Evolutionary conservation across 2,113 vertebrate genomes (phyloP), one percentile per base, ranked within the genome.

Genomic region (Rhinolophus ferrumequinum): DNA sequence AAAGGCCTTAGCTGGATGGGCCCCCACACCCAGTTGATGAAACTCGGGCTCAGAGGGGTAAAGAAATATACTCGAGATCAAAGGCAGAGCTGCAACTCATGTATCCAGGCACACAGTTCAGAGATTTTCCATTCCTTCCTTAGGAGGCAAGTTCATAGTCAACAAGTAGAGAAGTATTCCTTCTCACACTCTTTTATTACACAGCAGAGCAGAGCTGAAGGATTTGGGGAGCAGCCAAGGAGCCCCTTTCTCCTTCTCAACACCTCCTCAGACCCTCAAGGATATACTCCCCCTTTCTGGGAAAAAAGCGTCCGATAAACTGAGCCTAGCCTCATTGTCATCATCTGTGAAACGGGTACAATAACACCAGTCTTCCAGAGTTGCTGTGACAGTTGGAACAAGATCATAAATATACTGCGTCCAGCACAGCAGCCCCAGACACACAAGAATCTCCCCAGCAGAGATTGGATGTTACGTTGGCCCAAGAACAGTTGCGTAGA

Each of bases 381-480:
- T 64, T 41, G 15, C n/a, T 50, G 38, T 3, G 70, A 35, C 19
- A 12, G 13, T 7, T 14, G 44, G 64, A 66, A 88, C 21, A 60
- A 83, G 41, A 14, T 50, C 12, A 22, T 22, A 47, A 62, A 33
- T 5, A 14, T 7, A 58, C 62, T 52, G 60, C 14, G 18, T 11
- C 22, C 54, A 13, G 30, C 33, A 44, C 33, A 18, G 54, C 33
- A 18, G 54, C 24, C 41, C 60, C 11, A 5, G 11, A 41, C 62
- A 3, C 1, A 14, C 24, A 75, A 67, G 52, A 24, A 22, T 22
- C 19, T 73, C 24, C 19, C 44, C 58, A 30, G 70, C 30, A 24
- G 75, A 62, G 30, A 13, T 0, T 14, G 47, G 24, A 1, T 4
- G 1, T 19, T 5, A 8, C 0, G 4, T 5, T 18, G 30, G 14